Evolutionary conservation across 2,113 vertebrate species (phyloP).

Genomic region (Phrynosoma platyrhinos): DNA sequence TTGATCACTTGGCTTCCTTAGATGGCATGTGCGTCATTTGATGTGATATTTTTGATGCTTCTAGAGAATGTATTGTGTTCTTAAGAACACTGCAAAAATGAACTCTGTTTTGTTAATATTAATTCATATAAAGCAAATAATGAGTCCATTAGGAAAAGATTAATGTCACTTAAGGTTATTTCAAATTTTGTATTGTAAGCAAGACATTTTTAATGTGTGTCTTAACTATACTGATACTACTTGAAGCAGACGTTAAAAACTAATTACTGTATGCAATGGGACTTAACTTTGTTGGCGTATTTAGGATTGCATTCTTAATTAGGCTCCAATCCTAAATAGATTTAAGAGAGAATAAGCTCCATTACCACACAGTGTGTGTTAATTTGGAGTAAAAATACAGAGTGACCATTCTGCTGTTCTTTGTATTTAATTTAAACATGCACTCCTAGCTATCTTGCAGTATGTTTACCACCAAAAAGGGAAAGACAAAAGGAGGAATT

Average conservation of each 20-base stretch:
- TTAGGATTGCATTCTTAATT: constrained; percentile 8
- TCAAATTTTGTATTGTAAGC: constrained; percentile 36
- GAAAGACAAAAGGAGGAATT: not conserved
- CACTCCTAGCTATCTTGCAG: not conserved
- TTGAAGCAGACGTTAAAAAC: constrained; percentile 43
- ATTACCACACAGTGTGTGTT: not conserved
- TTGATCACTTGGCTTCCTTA: constrained; percentile 42
- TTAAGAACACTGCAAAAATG: constrained; percentile 27
- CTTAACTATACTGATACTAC: constrained; percentile 25
- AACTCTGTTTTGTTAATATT: constrained; percentile 39
- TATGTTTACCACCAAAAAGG: not conserved
- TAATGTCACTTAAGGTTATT: not conserved
- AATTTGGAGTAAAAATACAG: not conserved
- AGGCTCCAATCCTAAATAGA: constrained; percentile 2
- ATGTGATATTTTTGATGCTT: constrained; percentile 9
- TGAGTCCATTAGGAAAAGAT: not conserved
- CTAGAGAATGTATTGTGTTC: not conserved
- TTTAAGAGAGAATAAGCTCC: not conserved
- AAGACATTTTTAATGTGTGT: constrained; percentile 42
- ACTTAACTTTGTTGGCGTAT: not conserved
- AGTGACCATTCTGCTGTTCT: not conserved
- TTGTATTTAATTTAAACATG: not conserved
- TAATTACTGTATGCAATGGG: constrained; percentile 12
- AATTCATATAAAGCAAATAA: constrained; percentile 27
- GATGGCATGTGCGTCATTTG: constrained; percentile 43